These are phyloP conservation scores for Cheilinus undulatus DNA, from an alignment of 2,113 vertebrate species.

Conservation along the genomic window DNA sequence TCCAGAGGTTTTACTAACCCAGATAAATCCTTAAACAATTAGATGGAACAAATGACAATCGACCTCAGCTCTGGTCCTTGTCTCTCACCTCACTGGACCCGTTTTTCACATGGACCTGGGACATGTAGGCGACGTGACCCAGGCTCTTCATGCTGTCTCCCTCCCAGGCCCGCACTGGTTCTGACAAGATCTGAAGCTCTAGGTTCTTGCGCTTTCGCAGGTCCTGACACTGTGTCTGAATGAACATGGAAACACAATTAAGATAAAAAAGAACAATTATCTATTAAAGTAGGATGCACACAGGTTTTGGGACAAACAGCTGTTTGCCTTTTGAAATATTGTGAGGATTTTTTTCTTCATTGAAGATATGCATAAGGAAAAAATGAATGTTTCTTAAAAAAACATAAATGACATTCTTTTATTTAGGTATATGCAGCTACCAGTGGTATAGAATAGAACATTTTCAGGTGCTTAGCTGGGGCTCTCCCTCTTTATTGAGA, in stretches of 20 bases:
- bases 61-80: neutral
- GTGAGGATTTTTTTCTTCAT: neutral
- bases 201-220: constrained; percentile 95
- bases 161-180: constrained; percentile 95
- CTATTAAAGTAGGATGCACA: neutral
- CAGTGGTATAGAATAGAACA: neutral
- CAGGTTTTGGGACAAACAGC: too few species aligned
- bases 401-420: too few species aligned
- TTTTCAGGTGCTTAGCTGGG: constrained; percentile 45
- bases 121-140: constrained; percentile 92
- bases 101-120: constrained; percentile 91
- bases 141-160: constrained; percentile 95
- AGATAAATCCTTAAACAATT: neutral
- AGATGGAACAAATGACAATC: neutral
- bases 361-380: neutral
- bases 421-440: neutral
- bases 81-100: constrained; percentile 90
- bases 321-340: too few species aligned
- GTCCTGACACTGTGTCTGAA: constrained; percentile 92
- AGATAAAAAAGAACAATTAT: neutral
- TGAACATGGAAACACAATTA: neutral
- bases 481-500: constrained; percentile 52
- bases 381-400: neutral
- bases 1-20: neutral
- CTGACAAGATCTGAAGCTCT: constrained; percentile 96